A percentile compares a stretch with the other conserved stretches of the same genome.
Conservation (phyloP, 2,797 vertebrate genomes). For the Leucoraja ocellata region DNA sequence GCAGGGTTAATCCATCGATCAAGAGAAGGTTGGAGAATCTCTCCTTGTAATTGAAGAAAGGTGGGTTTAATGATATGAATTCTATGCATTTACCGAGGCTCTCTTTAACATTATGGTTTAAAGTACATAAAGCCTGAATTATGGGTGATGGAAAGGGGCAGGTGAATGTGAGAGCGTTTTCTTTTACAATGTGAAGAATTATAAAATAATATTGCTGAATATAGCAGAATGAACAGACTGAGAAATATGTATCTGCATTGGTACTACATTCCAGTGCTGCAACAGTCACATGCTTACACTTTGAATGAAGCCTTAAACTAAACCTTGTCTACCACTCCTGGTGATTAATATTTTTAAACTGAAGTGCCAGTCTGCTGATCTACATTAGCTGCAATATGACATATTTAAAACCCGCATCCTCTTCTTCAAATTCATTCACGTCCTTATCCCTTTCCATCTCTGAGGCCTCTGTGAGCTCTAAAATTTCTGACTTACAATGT, state of each 20-base stretch:
- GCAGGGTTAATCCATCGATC: not conserved
- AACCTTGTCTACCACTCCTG: not conserved
- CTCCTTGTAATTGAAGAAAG: not conserved
- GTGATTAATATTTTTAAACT: not conserved
- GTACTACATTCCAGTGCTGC: conserved; percentile 4
- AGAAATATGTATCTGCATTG: not conserved
- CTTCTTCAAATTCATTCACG: not conserved
- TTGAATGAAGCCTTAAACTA: not conserved
- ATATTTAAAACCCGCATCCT: not conserved
- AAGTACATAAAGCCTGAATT: not conserved
- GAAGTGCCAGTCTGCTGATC: not conserved
- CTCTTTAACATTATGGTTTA: not conserved
- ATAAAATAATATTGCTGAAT: not conserved
- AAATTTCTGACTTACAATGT: not conserved
- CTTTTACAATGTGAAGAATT: not conserved
- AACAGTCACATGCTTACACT: not conserved
- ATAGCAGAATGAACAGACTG: not conserved
- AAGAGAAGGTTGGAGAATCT: not conserved
- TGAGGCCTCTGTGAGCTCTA: not conserved
- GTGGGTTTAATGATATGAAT: not conserved
- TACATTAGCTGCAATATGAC: not conserved
- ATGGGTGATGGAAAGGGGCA: not conserved
- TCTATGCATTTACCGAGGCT: not conserved
- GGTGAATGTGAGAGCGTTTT: not conserved
- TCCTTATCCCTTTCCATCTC: not conserved